Evolutionary conservation across 2,797 vertebrate species (phyloP).

Genomic region (Kryptopterus vitreolus): DNA sequence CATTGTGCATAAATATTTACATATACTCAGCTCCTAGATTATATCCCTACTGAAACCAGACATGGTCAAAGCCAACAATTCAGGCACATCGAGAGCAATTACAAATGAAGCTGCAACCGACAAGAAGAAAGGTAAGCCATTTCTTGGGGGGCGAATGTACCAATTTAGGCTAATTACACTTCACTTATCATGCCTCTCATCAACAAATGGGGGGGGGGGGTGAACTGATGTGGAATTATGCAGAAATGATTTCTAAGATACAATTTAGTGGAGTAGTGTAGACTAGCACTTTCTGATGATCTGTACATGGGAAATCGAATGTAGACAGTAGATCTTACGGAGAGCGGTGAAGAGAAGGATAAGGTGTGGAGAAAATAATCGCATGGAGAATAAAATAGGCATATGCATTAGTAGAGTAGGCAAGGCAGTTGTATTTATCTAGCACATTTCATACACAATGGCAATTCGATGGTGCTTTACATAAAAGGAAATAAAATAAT

Average conservation of each 20-base stretch:
- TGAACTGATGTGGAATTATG: background rate
- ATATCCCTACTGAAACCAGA: background rate
- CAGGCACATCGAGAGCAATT: background rate
- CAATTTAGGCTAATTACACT: background rate
- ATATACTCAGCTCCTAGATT: background rate
- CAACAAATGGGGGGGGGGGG: background rate
- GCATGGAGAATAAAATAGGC: background rate
- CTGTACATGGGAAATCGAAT: background rate
- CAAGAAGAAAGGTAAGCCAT: background rate
- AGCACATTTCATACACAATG: too few relatives aligned
- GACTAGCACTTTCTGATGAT: background rate
- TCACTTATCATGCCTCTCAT: background rate
- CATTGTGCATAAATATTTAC: background rate
- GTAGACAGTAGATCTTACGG: background rate
- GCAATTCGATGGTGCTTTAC: too few relatives aligned
- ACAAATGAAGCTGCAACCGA: background rate
- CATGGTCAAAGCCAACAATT: background rate
- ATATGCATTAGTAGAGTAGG: too few relatives aligned
- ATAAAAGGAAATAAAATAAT: too few relatives aligned
- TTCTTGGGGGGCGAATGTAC: background rate
- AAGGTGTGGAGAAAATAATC: background rate
- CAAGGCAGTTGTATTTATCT: too few relatives aligned
- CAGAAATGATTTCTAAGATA: background rate
- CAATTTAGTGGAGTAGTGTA: background rate
- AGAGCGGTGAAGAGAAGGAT: background rate